Base-by-base conservation (phyloP, 2,113 vertebrate genomes). In the Gymnogyps californianus region DNA sequence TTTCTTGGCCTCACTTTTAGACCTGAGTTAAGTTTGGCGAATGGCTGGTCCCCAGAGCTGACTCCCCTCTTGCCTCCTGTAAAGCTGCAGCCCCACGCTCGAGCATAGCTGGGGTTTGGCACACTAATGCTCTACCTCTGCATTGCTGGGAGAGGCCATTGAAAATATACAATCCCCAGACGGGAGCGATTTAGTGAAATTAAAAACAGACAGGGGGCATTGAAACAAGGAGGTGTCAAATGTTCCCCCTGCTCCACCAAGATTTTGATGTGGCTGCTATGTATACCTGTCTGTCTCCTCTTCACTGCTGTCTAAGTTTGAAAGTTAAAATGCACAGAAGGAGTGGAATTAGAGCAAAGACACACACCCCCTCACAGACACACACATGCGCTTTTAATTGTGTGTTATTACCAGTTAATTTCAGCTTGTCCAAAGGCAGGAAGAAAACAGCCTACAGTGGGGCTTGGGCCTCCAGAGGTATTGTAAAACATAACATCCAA, bases 111-210 rank as follows among this genome's bases (percentile, higher is more conserved):
- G 86, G 94, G 86, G 96, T 98, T 96, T 97, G 96, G 94, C 97
- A 96, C 81, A 62, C 92, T 94, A 93, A 88, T 17, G 52, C 89
- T 94, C 81, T 95, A 97, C 96, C 94, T 98, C 97, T 96, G 87
- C 97, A 61, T 95, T 96, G 91, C 96, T 98, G 90, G 78, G 97
- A 98, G 96, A 98, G 97, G 96, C 97, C 97, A 98, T 94, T 98
- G 95, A 98, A 98, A 98, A 98, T 98, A 98, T 97, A 98, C 98
- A 98, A 97, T 98, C 97, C 97, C 98, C 98, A 98, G 97, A 98
- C 77, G 97, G 98, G 97, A 98, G 94, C 93, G 98, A 98, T 98
- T 98, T 98, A 96, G 94, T 90, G 93, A 98, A 98, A 98, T 98
- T 98, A 98, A 98, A 98, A 98, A 81, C 98, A 98, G 98, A 97